phyloP scores from a whole-genome alignment of 2,113 vertebrate species.

The Myrmecobius fasciatus region DNA sequence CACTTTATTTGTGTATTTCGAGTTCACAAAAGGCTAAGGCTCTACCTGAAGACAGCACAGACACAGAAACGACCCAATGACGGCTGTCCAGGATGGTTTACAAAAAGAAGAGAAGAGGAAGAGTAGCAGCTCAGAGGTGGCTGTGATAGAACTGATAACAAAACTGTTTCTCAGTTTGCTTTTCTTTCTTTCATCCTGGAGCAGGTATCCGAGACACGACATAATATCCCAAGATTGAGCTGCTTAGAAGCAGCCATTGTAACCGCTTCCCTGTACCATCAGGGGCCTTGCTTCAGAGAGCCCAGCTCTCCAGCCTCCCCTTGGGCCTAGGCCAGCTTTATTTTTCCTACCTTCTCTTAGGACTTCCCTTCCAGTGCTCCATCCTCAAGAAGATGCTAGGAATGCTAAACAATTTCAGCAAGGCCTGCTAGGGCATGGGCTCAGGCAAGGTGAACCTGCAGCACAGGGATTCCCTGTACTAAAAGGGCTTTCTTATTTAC shows the following conservation, averaged over 20 bases:
- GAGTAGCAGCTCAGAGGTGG: no score
- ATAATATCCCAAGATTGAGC: not conserved
- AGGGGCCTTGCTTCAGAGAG: not conserved
- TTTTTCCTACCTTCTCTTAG: not conserved
- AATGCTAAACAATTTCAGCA: slow-evolving; percentile 93
- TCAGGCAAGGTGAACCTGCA: slow-evolving; percentile 92
- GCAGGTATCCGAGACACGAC: not conserved
- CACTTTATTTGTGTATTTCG: no score
- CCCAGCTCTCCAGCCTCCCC: accelerated
- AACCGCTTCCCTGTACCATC: not conserved
- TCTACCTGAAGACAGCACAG: no score
- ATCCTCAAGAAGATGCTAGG: slow-evolving; percentile 94
- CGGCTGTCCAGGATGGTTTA: no score
- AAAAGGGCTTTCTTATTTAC: slow-evolving; percentile 92
- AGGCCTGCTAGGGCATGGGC: slow-evolving; percentile 94
- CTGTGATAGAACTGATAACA: no score
- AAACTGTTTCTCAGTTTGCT: no score
- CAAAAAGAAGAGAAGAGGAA: no score
- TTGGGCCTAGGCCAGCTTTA: slow-evolving; percentile 48
- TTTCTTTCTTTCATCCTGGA: not conserved
- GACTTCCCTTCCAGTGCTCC: slow-evolving; percentile 86
- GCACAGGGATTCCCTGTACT: slow-evolving; percentile 93
- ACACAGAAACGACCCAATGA: no score
- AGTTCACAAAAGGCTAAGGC: no score
- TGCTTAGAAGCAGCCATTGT: no score